Conservation (phyloP, 2,888 invertebrate species). For the Plagiodera versicolora region DNA sequence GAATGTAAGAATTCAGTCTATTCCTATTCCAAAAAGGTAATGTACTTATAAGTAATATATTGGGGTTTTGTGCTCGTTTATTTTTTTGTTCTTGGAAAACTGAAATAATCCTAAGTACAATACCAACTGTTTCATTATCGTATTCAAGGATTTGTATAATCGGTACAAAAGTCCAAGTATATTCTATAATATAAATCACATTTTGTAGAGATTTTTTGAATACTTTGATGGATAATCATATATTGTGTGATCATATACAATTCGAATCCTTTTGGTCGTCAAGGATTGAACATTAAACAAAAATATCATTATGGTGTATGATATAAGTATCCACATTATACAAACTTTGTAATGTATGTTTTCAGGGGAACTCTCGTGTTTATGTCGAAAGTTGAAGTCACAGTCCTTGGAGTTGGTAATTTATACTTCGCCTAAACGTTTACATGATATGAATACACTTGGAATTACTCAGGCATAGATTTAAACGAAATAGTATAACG, state of each 20-base stretch:
- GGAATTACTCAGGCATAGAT: conserved; percentile 26
- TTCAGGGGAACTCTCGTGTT: conserved; percentile 32
- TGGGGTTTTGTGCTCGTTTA: too few species aligned
- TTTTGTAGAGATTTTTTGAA: too few species aligned
- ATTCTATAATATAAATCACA: too few species aligned
- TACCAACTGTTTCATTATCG: too few species aligned
- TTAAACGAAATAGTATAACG: conserved; percentile 22
- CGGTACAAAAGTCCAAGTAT: too few species aligned
- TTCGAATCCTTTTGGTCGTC: not conserved
- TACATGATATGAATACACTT: conserved; percentile 39
- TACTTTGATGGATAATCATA: too few species aligned
- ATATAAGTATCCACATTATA: conserved; percentile 18
- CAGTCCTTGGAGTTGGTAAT: conserved; percentile 35
- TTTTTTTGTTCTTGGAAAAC: too few species aligned
- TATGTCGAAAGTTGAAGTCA: conserved; percentile 31
- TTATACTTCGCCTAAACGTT: conserved; percentile 34
- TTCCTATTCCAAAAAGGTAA: too few species aligned
- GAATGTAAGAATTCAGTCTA: too few species aligned
- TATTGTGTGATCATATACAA: not conserved
- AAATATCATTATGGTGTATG: conserved; percentile 20
- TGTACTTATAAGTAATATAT: too few species aligned
- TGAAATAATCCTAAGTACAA: too few species aligned
- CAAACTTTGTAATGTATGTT: conserved; percentile 33
- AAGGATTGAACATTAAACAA: conserved; percentile 18
- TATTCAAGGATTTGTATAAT: too few species aligned